Percentiles rank a stretch among this genome's conserved stretches.
Evolutionary conservation across 2,888 invertebrate species (phyloP).

Genomic region (Frankliniella intonsa): DNA sequence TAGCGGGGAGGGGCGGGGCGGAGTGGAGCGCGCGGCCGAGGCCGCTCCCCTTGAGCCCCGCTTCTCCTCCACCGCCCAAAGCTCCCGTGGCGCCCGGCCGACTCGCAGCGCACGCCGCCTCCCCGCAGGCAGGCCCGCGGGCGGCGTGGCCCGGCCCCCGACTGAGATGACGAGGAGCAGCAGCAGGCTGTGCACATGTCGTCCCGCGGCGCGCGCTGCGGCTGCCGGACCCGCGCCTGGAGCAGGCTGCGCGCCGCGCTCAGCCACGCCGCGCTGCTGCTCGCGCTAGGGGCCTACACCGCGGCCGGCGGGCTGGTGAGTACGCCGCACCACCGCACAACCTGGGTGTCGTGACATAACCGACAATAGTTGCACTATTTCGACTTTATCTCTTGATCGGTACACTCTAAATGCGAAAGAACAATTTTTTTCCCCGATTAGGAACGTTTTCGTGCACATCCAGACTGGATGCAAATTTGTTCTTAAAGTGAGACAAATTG

Average conservation of each 20-base stretch:
- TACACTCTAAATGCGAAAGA: too few relatives aligned
- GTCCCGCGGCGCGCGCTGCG: background rate
- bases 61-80: too few relatives aligned
- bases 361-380: too few relatives aligned
- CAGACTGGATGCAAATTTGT: too few relatives aligned
- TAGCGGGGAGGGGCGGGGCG: too few relatives aligned
- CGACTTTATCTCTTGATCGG: too few relatives aligned
- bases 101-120: background rate
- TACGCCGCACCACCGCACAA: background rate
- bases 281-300: background rate
- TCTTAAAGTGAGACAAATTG: too few relatives aligned
- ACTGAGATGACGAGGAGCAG: background rate
- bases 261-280: slow-evolving; percentile 11
- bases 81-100: background rate
- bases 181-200: background rate
- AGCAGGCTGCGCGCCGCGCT: background rate
- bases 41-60: too few relatives aligned
- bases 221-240: background rate
- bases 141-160: background rate
- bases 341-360: too few relatives aligned
- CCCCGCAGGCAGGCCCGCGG: background rate
- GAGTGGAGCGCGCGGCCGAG: background rate
- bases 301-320: slow-evolving; percentile 3
- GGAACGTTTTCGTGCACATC: too few relatives aligned
- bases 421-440: too few relatives aligned